Base-by-base conservation (phyloP, 1,140 invertebrate species). In the Gonioctena quinquepunctata region DNA sequence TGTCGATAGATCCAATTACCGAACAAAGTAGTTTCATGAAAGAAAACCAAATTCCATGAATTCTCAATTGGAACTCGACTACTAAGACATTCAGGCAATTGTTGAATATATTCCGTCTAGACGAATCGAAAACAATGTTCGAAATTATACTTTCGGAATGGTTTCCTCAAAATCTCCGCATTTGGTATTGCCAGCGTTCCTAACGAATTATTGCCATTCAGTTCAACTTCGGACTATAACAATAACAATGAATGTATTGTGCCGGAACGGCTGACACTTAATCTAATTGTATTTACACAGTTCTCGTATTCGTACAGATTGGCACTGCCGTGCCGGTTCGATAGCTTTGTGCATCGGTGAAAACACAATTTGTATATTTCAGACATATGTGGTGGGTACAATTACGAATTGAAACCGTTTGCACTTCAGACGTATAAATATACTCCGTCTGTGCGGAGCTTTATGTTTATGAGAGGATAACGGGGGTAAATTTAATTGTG, bases 261-360 rank as follows among this genome's bases (percentile, higher is more conserved):
- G 63, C 69, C 75, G 70, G 66, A 63, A 67, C 27, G 61, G 25
- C 69, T 71, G 74, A 72, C 73, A 72, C 73, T 77, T 71, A 75
- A 75, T 77, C 72, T 77, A 75, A 77, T 77, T 77, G 75, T 77
- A 75, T 77, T 77, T 77, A 75, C 75, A 73, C 73, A 66, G 57
- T 72, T 73, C 69, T 67, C 66, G 72, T 72, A 76, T 76, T 76
- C 23, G 56, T 64, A 26, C 66, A 66, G 71, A 76, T 76, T 73
- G 66, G 56, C 59, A 28, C 22, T 48, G 27, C 50, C 16, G 13
- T 52, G 66, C 52, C 65, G 66, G 54, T 54, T 42, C 33, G 33
- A 42, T 42, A 4, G 33, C 33, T 8, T n/a, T 42, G 33, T 42
- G 13, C 33, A 42, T 42, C 33, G 11, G 33, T n/a, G 11, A 42